Conservation (phyloP, 1,140 invertebrate genomes). For the Brachionus manjavacas region DNA sequence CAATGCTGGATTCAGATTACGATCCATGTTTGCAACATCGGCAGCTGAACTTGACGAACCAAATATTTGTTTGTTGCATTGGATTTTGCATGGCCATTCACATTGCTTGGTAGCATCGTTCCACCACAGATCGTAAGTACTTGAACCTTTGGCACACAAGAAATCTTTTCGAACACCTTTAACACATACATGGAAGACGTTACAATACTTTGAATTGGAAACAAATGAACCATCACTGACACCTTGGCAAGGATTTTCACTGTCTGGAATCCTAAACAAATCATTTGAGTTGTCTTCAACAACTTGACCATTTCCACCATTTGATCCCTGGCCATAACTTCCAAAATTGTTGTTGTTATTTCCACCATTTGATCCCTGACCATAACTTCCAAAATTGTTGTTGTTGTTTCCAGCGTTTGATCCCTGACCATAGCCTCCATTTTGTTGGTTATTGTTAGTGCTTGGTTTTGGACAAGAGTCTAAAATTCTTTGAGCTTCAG, state of each 20-base stretch:
- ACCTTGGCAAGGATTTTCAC: constrained; percentile 21
- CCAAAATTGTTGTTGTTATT: neutral
- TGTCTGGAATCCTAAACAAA: constrained; percentile 18
- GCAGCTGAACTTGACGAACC: neutral
- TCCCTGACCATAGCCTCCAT: neutral
- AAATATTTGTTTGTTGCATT: constrained; percentile 14
- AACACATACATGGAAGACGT: constrained; percentile 40
- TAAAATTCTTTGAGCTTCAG: constrained; percentile 13
- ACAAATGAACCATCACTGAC: constrained; percentile 28
- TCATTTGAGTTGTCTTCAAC: constrained; percentile 21
- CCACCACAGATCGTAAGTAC: constrained; percentile 41
- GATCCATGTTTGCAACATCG: neutral
- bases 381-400: no score
- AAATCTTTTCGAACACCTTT: constrained; percentile 31
- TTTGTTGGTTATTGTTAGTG: neutral
- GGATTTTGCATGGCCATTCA: constrained; percentile 39
- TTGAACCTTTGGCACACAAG: constrained; percentile 24
- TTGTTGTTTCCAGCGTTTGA: no score
- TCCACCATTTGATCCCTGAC: neutral
- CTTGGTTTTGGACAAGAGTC: constrained; percentile 28
- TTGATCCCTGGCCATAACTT: neutral
- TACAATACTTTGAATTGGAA: constrained; percentile 17
- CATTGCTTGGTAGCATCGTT: constrained; percentile 38
- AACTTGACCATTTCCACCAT: constrained; percentile 4
- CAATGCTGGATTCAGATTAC: neutral